These are phyloP conservation scores for Cantharis nigra DNA, from an alignment of 2,888 invertebrate species.

Conservation along the genomic window DNA sequence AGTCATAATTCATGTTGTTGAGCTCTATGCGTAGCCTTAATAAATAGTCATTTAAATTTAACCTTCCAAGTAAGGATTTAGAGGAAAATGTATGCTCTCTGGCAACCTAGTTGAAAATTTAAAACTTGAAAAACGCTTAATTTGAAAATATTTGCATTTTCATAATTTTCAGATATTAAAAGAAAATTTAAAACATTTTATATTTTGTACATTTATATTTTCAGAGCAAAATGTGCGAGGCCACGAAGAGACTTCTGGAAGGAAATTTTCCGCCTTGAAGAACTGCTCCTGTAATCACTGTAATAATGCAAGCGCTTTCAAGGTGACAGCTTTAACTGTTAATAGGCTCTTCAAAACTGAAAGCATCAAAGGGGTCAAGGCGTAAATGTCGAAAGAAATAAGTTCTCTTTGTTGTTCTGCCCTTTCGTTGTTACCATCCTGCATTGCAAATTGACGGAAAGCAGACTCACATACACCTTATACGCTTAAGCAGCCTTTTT, in stretches of 20 bases:
- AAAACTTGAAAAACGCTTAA: background rate
- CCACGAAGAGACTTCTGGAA: no score
- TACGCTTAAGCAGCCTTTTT: background rate
- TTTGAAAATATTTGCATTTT: background rate
- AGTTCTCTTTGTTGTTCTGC: background rate
- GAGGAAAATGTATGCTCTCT: slow-evolving; percentile 13
- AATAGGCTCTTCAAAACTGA: background rate
- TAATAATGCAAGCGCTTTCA: background rate
- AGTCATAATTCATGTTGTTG: slow-evolving; percentile 20
- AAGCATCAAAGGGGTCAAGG: background rate
- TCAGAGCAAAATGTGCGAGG: no score
- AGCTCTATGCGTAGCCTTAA: slow-evolving; percentile 19
- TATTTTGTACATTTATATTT: background rate
- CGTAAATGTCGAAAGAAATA: background rate
- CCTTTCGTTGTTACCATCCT: background rate
- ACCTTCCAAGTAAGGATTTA: slow-evolving; percentile 18
- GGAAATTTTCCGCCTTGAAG: background rate
- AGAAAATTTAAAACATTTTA: background rate
- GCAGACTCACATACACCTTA: background rate
- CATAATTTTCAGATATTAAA: background rate
- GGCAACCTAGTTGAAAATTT: background rate
- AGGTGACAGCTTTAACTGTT: background rate
- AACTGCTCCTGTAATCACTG: background rate
- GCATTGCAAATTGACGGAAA: background rate
- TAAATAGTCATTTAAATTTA: slow-evolving; percentile 20